Base-by-base conservation (phyloP, 2,888 invertebrate species). In the Cotesia congregata region DNA sequence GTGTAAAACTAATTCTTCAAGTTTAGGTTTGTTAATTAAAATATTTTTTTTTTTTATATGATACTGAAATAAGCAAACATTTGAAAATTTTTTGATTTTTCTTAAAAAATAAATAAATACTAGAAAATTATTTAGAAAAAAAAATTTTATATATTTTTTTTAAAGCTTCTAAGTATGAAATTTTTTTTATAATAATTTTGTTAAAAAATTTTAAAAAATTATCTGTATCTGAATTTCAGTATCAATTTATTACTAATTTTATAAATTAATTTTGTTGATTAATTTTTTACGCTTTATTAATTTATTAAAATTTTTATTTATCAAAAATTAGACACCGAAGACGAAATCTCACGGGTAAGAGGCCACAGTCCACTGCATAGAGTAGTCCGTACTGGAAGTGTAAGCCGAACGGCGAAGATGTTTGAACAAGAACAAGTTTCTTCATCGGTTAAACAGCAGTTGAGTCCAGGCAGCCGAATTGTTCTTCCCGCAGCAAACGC, bases 391-490 rank as follows among this genome's bases (percentile, higher is more conserved):
- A 88, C 88, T 9, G 89, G 89, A 59, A 88, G 87, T 74, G 89
- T 89, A 12, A 89, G 87, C 79, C 87, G 88, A 38, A 89, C 88
- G 6, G 89, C 88, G 39, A 88, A 83, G 69, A 82, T 89, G 80
- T 89, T 89, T 80, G 89, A 89, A 76, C 85, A 81, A 62, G 86
- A 85, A 72, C 85, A 85, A 38, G 79, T 82, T 38, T 77, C 78
- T 6, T 74, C 76, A 64, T 17, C 76, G n/a, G 12, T 62, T 40
- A 68, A 30, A 50, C 75, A 77, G 41, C 64, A 75, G 6, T 78
- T 75, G 6, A 81, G 78, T 72, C 77, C 80, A 62, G 68, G 76
- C 15, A 74, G 72, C 74, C 81, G 83, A 73, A 75, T 78, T 50
- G 76, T 77, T 62, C 77, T 82, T 62, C 77, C 80, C 17, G 74